Conservation (phyloP, 2,797 vertebrate species). For the Poecilia picta region DNA sequence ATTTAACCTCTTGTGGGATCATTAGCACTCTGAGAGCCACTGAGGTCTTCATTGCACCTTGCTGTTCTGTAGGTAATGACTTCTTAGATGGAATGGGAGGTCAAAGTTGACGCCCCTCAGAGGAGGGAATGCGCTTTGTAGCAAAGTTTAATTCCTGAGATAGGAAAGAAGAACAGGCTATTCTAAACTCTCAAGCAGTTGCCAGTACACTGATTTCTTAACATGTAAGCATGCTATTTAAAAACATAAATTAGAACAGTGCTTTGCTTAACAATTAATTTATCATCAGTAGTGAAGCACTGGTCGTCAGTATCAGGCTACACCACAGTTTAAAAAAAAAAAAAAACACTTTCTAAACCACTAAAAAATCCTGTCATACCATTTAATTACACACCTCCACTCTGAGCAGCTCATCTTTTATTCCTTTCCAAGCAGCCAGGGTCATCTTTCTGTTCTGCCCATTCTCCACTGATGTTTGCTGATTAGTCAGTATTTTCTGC, state of each 20-base stretch:
- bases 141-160: constrained; percentile 1
- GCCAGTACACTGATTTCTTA: neutral
- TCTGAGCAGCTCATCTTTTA: neutral
- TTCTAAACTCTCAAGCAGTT: neutral
- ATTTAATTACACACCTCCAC: neutral
- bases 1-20: constrained; percentile 13
- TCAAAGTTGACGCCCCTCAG: constrained; percentile 11
- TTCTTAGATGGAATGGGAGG: constrained; percentile 1
- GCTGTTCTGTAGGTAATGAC: constrained; percentile 2
- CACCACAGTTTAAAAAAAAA: neutral
- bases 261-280: neutral
- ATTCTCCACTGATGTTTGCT: neutral
- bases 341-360: neutral
- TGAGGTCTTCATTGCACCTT: constrained; percentile 13
- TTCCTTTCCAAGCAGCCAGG: neutral
- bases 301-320: neutral
- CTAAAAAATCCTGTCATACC: neutral
- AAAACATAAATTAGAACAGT: neutral
- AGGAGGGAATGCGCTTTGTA: neutral
- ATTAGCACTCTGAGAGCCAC: constrained; percentile 10
- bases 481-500: neutral
- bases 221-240: neutral
- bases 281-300: neutral
- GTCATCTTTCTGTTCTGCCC: neutral
- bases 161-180: neutral